Base-by-base conservation (phyloP, 1,140 invertebrate species). In the Drosophila rhopaloa region DNA sequence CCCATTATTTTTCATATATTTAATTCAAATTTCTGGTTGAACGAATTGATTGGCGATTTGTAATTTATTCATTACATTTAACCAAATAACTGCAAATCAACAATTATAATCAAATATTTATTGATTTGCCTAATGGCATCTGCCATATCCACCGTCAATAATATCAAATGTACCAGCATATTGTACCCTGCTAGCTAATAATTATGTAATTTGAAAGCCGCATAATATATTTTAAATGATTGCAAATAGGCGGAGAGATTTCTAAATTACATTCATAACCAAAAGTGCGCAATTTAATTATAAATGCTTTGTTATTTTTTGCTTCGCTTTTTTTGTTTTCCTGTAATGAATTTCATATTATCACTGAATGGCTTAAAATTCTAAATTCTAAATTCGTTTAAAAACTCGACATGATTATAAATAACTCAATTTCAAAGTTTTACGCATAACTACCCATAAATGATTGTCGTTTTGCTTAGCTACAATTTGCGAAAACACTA, bases 101-200 rank as follows among this genome's bases (percentile, higher is more conserved):
- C 83, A 88, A 88, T 80, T 88, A 66, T 74, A 80, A 88, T 88
- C 84, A 83, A 89, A 88, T 83, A 89, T 83, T 88, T 80, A 86
- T 88, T 89, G 79, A 88, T 86, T 79, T 53, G 47, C 27, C 55
- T 79, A 82, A 85, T 86, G 82, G 78, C 79, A 73, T 71, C 67
- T 51, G 54, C 59, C 41, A n/a, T 27, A n/a, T 29, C 29, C 41
- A 48, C 38, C 43, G 47, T 27, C 16, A 53, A 58, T 51, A 60
- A 40, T 41, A 37, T 19, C 24, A 79, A 54, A 38, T 56, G 32
- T 24, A 32, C 65, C 61, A 63, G 59, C 63, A 62, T 70, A 47
- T 38, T 38, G 32, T 44, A 24, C n/a, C 27, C 14, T n/a, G 60
- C 32, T 57, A 29, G 29, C 51, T 70, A 81, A 68, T 86, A 81